Evolutionary conservation across 1,140 invertebrate species (phyloP).

Genomic region (Alviniconcha marisindica): DNA sequence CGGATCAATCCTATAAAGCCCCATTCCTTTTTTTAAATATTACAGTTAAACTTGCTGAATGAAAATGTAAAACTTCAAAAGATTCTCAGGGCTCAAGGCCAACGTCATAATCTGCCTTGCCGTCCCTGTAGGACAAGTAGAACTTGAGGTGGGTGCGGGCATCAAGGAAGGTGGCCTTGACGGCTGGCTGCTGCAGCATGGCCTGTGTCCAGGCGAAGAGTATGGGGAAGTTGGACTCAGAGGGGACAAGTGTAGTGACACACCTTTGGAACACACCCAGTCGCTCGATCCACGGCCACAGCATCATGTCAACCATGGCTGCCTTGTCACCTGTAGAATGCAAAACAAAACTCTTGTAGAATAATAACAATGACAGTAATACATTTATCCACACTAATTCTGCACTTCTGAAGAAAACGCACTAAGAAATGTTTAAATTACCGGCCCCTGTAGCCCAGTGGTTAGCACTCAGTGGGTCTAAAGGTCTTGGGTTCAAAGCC

Average conservation of each 20-base stretch:
- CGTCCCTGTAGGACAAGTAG: conserved; percentile 35
- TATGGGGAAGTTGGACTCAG: conserved; percentile 51
- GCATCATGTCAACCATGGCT: conserved; percentile 61
- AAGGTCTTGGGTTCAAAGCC: too few species aligned
- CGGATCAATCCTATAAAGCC: too few species aligned
- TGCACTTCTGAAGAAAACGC: too few species aligned
- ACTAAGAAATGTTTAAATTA: too few species aligned
- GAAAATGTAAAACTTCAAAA: too few species aligned
- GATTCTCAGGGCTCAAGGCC: conserved; percentile 46
- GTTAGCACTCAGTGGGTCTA: too few species aligned
- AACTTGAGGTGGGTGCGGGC: conserved; percentile 50
- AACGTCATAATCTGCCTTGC: conserved; percentile 59
- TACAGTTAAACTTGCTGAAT: not conserved
- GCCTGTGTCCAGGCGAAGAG: conserved; percentile 56
- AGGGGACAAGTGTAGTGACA: conserved; percentile 44
- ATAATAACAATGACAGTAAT: not conserved
- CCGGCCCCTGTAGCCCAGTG: too few species aligned
- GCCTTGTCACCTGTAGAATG: conserved; percentile 47
- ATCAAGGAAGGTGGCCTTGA: conserved; percentile 55
- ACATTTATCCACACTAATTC: too few species aligned
- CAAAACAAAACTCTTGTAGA: not conserved
- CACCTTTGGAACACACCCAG: conserved; percentile 42
- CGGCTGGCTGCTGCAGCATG: conserved; percentile 59
- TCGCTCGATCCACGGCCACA: conserved; percentile 69
- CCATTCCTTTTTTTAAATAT: too few species aligned